A percentile compares a stretch with the other conserved stretches of the same genome.
phyloP scores from a whole-genome alignment of 2,888 invertebrate genomes.

The Scotopteryx bipunctaria region DNA sequence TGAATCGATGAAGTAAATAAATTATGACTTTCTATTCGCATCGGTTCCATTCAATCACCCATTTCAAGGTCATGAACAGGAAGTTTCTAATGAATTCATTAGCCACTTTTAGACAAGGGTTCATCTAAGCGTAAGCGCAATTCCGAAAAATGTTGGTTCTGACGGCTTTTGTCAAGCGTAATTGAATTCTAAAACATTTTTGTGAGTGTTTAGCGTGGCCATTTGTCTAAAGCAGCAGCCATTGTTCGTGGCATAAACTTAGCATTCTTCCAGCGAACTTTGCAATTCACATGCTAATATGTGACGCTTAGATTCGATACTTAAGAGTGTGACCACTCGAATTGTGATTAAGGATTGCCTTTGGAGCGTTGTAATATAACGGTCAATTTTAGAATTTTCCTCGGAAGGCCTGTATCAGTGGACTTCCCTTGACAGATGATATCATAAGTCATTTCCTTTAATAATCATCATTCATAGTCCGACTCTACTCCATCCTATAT shows the following conservation, averaged over 20 bases:
- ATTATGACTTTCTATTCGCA: constrained; percentile 16
- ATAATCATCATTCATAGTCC: too few relatives aligned
- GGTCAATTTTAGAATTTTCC: too few relatives aligned
- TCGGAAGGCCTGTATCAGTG: too few relatives aligned
- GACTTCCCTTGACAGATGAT: too few relatives aligned
- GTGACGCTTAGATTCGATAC: background rate
- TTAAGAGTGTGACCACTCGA: background rate
- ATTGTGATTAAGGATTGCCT: background rate
- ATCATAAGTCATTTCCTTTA: too few relatives aligned
- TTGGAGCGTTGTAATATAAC: too few relatives aligned
- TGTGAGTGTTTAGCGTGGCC: background rate
- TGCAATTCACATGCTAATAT: constrained; percentile 5
- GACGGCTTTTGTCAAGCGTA: too few relatives aligned
- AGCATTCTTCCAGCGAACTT: constrained; percentile 17
- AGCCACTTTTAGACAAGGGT: background rate
- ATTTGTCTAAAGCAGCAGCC: constrained; percentile 4
- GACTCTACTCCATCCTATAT: too few relatives aligned
- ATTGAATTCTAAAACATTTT: background rate
- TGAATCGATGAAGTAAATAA: constrained; percentile 9
- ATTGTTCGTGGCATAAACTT: constrained; percentile 19
- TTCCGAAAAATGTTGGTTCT: too few relatives aligned
- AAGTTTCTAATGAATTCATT: constrained; percentile 15
- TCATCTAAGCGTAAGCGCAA: background rate
- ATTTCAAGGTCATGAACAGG: constrained; percentile 18
- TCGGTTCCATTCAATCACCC: constrained; percentile 4